These are phyloP conservation scores for Limnephilus rhombicus DNA, from an alignment of 2,888 invertebrate genomes.

Conservation along the genomic window DNA sequence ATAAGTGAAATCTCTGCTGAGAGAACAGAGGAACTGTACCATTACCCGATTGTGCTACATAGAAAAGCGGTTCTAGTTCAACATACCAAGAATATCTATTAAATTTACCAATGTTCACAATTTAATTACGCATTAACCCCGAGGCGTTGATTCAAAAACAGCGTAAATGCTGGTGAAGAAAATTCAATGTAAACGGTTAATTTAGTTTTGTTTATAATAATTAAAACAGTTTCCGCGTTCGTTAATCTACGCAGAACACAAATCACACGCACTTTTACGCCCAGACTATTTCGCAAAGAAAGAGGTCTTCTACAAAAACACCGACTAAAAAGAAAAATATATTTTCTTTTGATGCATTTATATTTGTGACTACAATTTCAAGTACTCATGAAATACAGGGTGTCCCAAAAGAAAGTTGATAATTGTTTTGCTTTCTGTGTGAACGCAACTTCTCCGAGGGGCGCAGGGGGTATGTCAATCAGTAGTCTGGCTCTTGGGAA, in stretches of 20 bases:
- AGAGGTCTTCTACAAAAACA: not conserved
- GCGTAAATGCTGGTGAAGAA: not conserved
- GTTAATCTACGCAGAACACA: not conserved
- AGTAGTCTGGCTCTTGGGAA: too few species aligned
- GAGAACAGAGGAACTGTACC: not conserved
- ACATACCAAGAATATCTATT: not conserved
- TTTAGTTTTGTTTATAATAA: not conserved
- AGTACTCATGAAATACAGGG: too few species aligned
- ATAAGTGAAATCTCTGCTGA: not conserved
- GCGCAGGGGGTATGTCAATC: too few species aligned
- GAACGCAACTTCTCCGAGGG: too few species aligned
- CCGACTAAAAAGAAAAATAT: not conserved
- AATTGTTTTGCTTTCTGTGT: too few species aligned
- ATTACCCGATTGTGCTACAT: not conserved
- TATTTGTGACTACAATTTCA: not conserved
- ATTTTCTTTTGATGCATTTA: too few species aligned
- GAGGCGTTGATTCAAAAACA: not conserved
- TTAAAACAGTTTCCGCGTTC: slow-evolving; percentile 15
- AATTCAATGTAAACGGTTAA: not conserved
- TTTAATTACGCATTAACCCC: not conserved
- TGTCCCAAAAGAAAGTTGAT: too few species aligned
- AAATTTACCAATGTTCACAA: not conserved
- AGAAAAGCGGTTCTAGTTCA: not conserved
- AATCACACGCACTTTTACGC: slow-evolving; percentile 18
- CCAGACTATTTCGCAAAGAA: not conserved